A percentile compares a stretch with the other conserved stretches of the same genome.
Evolutionary conservation across 37 sponge, comb jelly and placozoan species (phyloP).

Genomic region (Oscarella lobularis): DNA sequence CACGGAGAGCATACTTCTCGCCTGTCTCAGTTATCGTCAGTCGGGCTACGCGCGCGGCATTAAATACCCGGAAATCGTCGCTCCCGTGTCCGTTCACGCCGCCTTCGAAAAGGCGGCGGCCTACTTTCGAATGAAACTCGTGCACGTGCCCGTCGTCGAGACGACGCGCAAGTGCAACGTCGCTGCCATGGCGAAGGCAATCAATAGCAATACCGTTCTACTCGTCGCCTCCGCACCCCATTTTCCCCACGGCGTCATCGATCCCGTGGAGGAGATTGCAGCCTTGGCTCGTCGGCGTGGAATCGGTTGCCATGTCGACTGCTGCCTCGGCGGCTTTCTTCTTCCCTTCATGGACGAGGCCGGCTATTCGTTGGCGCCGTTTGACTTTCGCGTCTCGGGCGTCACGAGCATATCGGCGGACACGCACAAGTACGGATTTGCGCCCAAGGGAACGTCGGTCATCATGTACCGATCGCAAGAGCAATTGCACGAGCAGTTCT

Average conservation of each 20-base stretch:
- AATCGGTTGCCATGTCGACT: conserved; percentile 84
- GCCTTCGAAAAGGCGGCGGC: conserved; percentile 91
- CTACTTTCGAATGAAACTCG: conserved; percentile 73
- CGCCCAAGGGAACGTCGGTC: conserved; percentile 92
- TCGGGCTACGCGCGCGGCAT: conserved; percentile 74
- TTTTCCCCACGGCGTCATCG: conserved; percentile 90
- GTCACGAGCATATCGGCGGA: conserved; percentile 91
- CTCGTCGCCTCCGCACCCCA: conserved; percentile 85
- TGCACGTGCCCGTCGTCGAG: conserved; percentile 46
- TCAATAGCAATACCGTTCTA: conserved; percentile 73
- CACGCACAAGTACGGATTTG: conserved; percentile 97
- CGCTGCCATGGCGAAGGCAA: conserved; percentile 60
- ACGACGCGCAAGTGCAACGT: conserved; percentile 38
- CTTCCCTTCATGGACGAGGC: conserved; percentile 94
- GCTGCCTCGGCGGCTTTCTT: conserved; percentile 89
- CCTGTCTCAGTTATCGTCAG: conserved; percentile 73
- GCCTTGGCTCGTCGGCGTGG: conserved; percentile 31
- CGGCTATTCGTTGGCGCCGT: conserved; percentile 65
- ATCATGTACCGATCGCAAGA: conserved; percentile 58
- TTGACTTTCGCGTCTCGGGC: conserved; percentile 87
- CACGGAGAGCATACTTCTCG: conserved; percentile 90
- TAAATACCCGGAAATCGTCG: conserved; percentile 72
- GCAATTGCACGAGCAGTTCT: conserved; percentile 62
- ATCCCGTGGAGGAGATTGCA: conserved; percentile 78
- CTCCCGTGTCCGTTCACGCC: conserved; percentile 49